A percentile compares a stretch with the other conserved stretches of the same genome.
Evolutionary conservation across 2,797 vertebrate species (phyloP).

Genomic region (Gambelia wislizenii): DNA sequence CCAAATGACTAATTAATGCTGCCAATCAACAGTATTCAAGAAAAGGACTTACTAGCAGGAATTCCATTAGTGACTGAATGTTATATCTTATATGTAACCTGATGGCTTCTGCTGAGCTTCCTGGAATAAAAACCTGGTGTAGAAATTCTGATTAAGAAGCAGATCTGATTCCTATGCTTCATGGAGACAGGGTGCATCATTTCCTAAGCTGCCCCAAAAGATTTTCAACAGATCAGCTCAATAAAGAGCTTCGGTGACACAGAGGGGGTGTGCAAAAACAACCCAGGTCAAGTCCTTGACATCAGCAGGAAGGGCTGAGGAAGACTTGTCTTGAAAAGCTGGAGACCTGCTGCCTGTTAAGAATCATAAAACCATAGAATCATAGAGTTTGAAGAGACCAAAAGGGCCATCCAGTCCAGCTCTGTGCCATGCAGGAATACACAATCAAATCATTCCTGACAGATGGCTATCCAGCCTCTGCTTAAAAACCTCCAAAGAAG

Average conservation of each 20-base stretch:
- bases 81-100: background rate
- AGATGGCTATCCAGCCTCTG: too few species aligned
- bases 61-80: background rate
- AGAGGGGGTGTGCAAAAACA: background rate
- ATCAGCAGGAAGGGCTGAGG: too few species aligned
- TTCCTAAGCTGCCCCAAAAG: background rate
- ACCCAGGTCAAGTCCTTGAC: too few species aligned
- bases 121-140: background rate
- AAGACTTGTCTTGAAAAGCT: too few species aligned
- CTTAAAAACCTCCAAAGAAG: too few species aligned
- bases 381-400: too few species aligned
- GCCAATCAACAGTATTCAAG: conserved; percentile 3
- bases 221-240: background rate
- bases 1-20: conserved; percentile 25
- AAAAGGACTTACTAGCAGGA: background rate
- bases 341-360: too few species aligned
- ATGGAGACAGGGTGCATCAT: background rate
- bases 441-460: too few species aligned
- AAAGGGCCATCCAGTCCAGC: too few species aligned
- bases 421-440: too few species aligned
- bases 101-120: too few species aligned
- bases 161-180: background rate
- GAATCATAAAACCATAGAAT: too few species aligned
- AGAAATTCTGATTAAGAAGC: background rate
- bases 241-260: background rate